Conservation (phyloP, 2,888 invertebrate genomes). For the Mythimna lalbum region DNA sequence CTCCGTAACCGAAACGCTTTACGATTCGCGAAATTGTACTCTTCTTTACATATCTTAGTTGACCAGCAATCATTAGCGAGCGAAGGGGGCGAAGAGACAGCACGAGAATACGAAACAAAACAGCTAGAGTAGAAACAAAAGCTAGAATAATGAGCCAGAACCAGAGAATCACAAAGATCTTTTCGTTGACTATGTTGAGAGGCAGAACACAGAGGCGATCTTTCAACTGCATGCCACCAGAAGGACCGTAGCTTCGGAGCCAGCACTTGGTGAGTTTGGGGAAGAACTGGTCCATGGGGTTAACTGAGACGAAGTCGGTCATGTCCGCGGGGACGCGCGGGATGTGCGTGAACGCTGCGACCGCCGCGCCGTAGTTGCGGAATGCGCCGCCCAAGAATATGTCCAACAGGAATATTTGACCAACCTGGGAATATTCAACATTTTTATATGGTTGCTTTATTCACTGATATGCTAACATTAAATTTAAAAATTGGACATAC, state of each 20-base stretch:
- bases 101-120: conserved; percentile 92
- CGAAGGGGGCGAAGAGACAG: conserved; percentile 91
- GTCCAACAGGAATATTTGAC: conserved; percentile 93
- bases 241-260: conserved; percentile 90
- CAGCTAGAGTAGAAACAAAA: conserved; percentile 90
- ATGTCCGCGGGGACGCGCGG: conserved; percentile 75
- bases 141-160: conserved; percentile 93
- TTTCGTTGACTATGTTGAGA: conserved; percentile 95
- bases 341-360: conserved; percentile 84
- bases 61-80: conserved; percentile 91
- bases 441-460: not conserved
- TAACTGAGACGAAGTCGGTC: conserved; percentile 82
- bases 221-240: conserved; percentile 89
- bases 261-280: conserved; percentile 93
- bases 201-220: conserved; percentile 94
- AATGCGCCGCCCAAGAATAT: conserved; percentile 92
- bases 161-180: conserved; percentile 94
- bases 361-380: conserved; percentile 90
- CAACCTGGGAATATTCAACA: conserved; percentile 85
- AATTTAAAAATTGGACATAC: not conserved
- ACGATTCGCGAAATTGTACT: conserved; percentile 89
- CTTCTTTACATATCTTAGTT: conserved; percentile 89
- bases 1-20: conserved; percentile 91
- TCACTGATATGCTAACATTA: not conserved
- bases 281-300: conserved; percentile 93